Conservation (phyloP, 2,888 invertebrate species). For the Coremacera marginata region DNA sequence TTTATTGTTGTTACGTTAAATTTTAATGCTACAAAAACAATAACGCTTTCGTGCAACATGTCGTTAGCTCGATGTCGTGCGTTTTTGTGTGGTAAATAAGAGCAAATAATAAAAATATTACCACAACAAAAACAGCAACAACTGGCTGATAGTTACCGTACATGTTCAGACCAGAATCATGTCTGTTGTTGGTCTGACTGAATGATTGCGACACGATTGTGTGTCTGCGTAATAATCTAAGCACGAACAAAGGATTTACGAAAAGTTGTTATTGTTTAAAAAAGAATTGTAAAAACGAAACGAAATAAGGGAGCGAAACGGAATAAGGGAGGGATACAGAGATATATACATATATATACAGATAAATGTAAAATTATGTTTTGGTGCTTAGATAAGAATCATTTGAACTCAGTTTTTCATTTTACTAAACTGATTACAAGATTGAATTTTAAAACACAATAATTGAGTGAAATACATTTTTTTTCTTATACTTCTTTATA, state of each 20-base stretch:
- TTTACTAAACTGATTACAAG: no score
- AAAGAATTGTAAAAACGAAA: background rate
- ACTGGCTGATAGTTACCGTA: no score
- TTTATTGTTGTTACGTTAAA: conserved; percentile 16
- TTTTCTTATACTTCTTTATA: no score
- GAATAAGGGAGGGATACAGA: background rate
- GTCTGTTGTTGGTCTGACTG: background rate
- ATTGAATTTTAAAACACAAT: no score
- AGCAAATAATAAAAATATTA: background rate
- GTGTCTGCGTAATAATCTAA: conserved; percentile 34
- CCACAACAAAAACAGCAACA: background rate
- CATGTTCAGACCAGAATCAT: background rate
- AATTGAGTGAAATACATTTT: no score
- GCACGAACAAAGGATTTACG: conserved; percentile 41
- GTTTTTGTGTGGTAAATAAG: conserved; percentile 10
- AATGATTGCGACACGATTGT: background rate
- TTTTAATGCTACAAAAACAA: background rate
- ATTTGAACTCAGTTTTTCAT: no score
- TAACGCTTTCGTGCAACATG: conserved; percentile 36
- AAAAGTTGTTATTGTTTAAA: background rate
- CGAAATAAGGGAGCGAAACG: background rate
- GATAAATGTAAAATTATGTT: no score
- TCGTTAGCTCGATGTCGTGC: conserved; percentile 34
- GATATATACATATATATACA: background rate
- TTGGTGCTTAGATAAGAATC: no score